Percentiles rank a stretch among this genome's conserved stretches.
Conservation (phyloP, 2,797 vertebrate species). For the Coranthus polyacanthus region DNA sequence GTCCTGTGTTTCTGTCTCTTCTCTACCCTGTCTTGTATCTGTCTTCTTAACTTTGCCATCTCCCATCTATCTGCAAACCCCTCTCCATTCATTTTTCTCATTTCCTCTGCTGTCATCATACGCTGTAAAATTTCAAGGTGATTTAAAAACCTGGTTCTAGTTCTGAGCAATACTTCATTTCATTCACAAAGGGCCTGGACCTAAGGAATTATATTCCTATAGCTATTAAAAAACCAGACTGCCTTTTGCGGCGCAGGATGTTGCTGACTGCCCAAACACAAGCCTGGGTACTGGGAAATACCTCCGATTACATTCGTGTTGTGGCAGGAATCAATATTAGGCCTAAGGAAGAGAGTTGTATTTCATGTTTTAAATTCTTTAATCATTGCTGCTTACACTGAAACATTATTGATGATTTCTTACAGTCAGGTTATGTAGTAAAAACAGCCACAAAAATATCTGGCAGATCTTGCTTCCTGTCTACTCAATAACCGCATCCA, state of each 20-base stretch:
- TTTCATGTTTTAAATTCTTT: background rate
- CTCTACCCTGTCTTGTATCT: constrained; percentile 6
- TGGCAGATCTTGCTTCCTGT: no score
- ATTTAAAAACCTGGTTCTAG: background rate
- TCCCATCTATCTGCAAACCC: constrained; percentile 38
- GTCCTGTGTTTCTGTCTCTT: constrained; percentile 6
- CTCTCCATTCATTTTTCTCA: constrained; percentile 14
- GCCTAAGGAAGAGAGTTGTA: background rate
- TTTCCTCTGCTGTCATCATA: constrained; percentile 4
- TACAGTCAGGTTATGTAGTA: no score
- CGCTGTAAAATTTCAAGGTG: background rate
- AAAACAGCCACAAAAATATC: no score
- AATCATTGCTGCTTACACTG: no score
- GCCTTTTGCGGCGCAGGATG: background rate
- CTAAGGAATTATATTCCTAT: background rate
- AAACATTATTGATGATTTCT: no score
- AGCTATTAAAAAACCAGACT: background rate
- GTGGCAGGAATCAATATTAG: background rate
- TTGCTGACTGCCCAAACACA: constrained; percentile 1
- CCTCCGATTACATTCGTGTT: background rate
- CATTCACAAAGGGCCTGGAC: background rate
- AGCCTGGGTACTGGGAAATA: background rate
- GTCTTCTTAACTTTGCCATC: constrained; percentile 14
- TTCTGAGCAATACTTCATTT: background rate
- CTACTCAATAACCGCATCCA: no score